phyloP scores from a whole-genome alignment of 2,797 vertebrate genomes.

The Chelidonichthys spinosus region DNA sequence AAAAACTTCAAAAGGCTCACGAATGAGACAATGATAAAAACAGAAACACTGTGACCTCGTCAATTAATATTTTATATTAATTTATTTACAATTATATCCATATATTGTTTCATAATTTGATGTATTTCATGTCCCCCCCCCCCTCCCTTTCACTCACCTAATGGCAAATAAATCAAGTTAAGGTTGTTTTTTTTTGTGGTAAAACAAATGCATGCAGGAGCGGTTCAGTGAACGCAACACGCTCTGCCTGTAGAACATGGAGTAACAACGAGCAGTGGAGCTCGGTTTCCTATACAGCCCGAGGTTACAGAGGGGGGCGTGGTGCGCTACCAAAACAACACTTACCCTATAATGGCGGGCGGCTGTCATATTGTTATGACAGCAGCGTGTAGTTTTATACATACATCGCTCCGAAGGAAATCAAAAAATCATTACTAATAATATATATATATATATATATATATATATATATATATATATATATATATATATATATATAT shows the following conservation, averaged over 20 bases:
- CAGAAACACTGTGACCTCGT: not conserved
- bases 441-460: not conserved
- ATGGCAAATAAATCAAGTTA: not conserved
- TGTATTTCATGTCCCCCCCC: too few relatives aligned
- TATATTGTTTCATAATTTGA: not conserved
- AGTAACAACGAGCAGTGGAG: constrained; percentile 39
- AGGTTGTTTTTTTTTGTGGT: not conserved
- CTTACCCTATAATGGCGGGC: constrained; percentile 81
- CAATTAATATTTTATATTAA: not conserved
- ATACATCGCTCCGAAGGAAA: not conserved
- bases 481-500: not conserved
- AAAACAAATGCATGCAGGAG: not conserved
- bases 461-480: not conserved
- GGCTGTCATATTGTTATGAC: constrained; percentile 79
- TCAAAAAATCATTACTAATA: not conserved
- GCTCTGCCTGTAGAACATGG: constrained; percentile 32
- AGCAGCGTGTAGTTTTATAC: constrained; percentile 55
- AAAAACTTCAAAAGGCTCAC: not conserved
- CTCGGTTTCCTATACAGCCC: constrained; percentile 44
- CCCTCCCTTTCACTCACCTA: too few relatives aligned
- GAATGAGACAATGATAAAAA: not conserved
- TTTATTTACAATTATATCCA: too few relatives aligned
- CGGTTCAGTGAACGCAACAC: not conserved
- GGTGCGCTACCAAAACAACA: constrained; percentile 79
- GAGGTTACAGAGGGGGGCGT: constrained; percentile 81